Percentiles rank a stretch among this genome's conserved stretches.
phyloP scores from a whole-genome alignment of 2,797 vertebrate species.

The Psittacula derbiana region DNA sequence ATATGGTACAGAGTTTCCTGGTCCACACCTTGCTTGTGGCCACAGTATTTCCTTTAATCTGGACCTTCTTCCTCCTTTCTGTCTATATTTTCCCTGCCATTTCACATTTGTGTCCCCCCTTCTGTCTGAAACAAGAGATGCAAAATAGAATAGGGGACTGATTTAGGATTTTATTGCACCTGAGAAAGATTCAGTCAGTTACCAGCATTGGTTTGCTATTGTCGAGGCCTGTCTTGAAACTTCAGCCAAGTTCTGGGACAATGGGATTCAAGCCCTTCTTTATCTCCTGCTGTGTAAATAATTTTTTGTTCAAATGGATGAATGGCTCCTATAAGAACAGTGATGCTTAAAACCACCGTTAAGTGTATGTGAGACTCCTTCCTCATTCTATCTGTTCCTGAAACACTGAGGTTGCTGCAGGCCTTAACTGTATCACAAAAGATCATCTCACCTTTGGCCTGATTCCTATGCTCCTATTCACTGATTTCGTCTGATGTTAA shows the following conservation, averaged over 20 bases:
- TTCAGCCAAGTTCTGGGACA: not conserved
- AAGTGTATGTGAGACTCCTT: not conserved
- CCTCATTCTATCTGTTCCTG: not conserved
- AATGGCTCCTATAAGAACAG: not conserved
- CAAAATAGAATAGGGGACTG: not conserved
- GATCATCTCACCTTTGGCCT: not conserved
- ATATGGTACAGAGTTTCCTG: not conserved
- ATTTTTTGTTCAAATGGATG: not conserved
- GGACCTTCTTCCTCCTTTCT: not conserved
- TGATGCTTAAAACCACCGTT: not conserved
- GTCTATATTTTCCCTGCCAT: not conserved
- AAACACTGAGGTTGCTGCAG: not conserved
- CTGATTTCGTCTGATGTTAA: not conserved
- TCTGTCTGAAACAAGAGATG: not conserved
- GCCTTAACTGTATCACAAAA: not conserved
- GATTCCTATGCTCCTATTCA: not conserved
- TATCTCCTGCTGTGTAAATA: not conserved
- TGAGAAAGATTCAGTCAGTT: not conserved
- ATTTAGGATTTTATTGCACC: not conserved
- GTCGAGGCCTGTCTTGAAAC: not conserved
- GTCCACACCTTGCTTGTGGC: not conserved
- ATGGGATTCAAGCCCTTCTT: not conserved
- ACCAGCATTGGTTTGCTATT: not conserved
- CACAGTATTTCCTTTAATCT: not conserved
- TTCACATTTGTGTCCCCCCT: not conserved